Evolutionary conservation across 2,888 invertebrate species (phyloP).

Genomic region (Meta bourneti): DNA sequence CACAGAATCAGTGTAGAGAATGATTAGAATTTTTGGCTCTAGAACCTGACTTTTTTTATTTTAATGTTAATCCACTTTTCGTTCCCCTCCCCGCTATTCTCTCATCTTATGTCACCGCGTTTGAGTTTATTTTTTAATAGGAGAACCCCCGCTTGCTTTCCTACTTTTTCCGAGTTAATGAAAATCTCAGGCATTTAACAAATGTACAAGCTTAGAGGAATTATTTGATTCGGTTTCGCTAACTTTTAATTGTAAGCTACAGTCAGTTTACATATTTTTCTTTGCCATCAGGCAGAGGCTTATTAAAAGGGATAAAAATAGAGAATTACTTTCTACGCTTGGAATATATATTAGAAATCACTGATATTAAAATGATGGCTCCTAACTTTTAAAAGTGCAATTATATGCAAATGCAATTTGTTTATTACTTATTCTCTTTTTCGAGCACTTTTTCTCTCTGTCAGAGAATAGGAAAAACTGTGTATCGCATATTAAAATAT

Average conservation of each 20-base stretch:
- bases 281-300: constrained; percentile 39
- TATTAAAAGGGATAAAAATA: constrained; percentile 48
- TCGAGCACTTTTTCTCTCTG: not conserved
- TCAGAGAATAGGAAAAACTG: not conserved
- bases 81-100: constrained; percentile 12
- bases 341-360: constrained; percentile 35
- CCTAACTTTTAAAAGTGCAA: constrained; percentile 16
- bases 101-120: constrained; percentile 55
- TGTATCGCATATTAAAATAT: not conserved
- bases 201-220: constrained; percentile 71
- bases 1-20: constrained; percentile 59
- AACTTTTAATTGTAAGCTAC: constrained; percentile 70
- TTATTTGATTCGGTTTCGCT: constrained; percentile 70
- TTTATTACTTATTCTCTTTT: constrained; percentile 1
- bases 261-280: constrained; percentile 60
- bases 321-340: constrained; percentile 53
- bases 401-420: constrained; percentile 43
- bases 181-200: constrained; percentile 74
- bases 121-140: constrained; percentile 64
- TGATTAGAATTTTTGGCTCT: constrained; percentile 74
- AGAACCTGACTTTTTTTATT: constrained; percentile 62
- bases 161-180: constrained; percentile 60
- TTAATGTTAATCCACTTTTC: constrained; percentile 74
- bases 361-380: constrained; percentile 45
- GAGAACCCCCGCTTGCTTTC: constrained; percentile 10